Percentiles rank a stretch among this genome's conserved stretches.
These are phyloP conservation scores for Drosophila peninsularis DNA, from an alignment of 2,888 invertebrate genomes.

Conservation along the genomic window DNA sequence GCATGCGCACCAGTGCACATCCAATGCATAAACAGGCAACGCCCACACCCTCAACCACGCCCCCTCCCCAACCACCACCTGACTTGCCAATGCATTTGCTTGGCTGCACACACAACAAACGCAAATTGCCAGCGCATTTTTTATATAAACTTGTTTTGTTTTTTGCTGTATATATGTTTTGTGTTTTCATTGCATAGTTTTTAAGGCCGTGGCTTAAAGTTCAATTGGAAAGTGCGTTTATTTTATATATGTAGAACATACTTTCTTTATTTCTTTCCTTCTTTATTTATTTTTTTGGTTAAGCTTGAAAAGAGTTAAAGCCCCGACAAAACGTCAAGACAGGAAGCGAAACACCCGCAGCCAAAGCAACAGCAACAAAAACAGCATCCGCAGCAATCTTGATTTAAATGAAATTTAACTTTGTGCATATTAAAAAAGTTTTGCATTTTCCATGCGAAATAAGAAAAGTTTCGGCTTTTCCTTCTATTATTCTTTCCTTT, in stretches of 20 bases:
- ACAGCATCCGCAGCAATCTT: constrained; percentile 58
- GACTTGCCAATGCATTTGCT: constrained; percentile 40
- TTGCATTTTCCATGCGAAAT: constrained; percentile 75
- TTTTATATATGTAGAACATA: background rate
- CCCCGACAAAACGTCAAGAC: constrained; percentile 30
- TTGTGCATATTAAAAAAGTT: constrained; percentile 78
- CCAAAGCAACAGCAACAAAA: constrained; percentile 25
- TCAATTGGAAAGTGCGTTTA: constrained; percentile 21
- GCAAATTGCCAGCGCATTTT: constrained; percentile 49
- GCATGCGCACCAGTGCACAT: constrained; percentile 47
- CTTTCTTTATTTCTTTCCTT: background rate
- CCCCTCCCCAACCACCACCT: constrained; percentile 8
- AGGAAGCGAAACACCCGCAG: constrained; percentile 27
- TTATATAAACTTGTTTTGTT: constrained; percentile 11
- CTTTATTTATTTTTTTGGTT: constrained; percentile 6
- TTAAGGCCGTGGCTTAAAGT: constrained; percentile 33
- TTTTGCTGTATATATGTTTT: constrained; percentile 15
- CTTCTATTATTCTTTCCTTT: constrained; percentile 33
- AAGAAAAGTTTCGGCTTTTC: constrained; percentile 72
- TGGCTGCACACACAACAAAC: constrained; percentile 59
- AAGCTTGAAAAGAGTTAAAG: constrained; percentile 52
- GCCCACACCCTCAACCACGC: constrained; percentile 1
- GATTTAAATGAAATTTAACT: constrained; percentile 80
- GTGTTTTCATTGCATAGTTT: constrained; percentile 22
- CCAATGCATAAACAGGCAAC: constrained; percentile 52